Base-by-base conservation (phyloP, 1,140 invertebrate species). In the Drosophila murphyi region DNA sequence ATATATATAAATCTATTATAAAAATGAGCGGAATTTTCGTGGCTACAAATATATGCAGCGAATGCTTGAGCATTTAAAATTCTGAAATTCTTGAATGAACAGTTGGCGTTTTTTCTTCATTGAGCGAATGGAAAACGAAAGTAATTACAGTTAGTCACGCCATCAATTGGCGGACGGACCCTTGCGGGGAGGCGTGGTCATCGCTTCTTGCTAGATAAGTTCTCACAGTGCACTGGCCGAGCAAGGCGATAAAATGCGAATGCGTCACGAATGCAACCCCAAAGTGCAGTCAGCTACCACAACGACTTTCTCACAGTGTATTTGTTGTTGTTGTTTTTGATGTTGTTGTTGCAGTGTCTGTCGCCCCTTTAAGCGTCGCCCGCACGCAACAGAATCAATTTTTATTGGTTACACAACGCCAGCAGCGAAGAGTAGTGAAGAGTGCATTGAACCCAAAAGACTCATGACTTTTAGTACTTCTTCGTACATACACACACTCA, bases 401-500 rank as follows among this genome's bases (percentile, higher is more conserved):
- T 87, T 87, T 87, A 87, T 87, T 87, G 82, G 82, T 87, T 87
- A 87, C 82, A 87, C 82, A 87, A 87, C 83, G 62, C 10, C 67
- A 37, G 71, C 82, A 79, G 68, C 57, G 65, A 47, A 20, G 20
- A 20, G 20, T 82, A 75, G 74, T 10, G 57, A 5, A 39, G 81
- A 83, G 82, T 87, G 62, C 82, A 88, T 80, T 87, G 83, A 87
- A 86, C 82, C 72, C 75, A 72, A 48, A 20, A 72, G 59, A 74
- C 65, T 88, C 80, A 82, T 88, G 72, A 87, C 80, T 87, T 87
- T 87, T 80, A 80, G 72, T 87, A 88, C 80, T 72, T 85, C 82
- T 78, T 63, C 48, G 48, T 51, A 48, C 5, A 51, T 54, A 54
- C 43, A 43, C 10, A 43, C 39, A n/a, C 10, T n/a, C 20, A 52